Conservation (phyloP, 2,797 vertebrate genomes). For the Sylvilagus floridanus region DNA sequence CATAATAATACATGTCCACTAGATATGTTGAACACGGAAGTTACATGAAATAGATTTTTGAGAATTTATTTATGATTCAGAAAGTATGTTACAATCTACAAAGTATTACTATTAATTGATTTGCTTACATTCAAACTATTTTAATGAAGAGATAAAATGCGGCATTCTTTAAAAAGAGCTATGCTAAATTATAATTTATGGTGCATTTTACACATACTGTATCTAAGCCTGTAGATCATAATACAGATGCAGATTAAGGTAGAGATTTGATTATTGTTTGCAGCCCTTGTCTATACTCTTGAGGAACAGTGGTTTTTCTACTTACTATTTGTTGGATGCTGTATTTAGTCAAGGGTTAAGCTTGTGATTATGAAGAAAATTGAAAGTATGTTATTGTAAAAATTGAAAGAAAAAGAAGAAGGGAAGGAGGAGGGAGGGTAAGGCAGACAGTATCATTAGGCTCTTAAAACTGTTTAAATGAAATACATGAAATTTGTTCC, state of each 20-base stretch:
- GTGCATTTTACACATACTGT: neutral
- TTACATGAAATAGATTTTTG: constrained; percentile 1
- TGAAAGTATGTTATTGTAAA: too few species aligned
- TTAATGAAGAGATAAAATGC: constrained; percentile 35
- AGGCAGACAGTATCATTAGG: too few species aligned
- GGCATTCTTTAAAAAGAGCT: neutral
- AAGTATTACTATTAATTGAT: constrained; percentile 29
- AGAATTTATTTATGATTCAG: constrained; percentile 55
- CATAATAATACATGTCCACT: neutral
- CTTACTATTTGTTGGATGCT: too few species aligned
- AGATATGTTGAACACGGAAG: neutral
- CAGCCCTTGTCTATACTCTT: too few species aligned
- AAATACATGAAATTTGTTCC: too few species aligned
- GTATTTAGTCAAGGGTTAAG: too few species aligned
- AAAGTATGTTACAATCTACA: neutral
- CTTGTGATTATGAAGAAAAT: too few species aligned
- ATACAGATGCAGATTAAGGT: neutral
- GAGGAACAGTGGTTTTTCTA: too few species aligned
- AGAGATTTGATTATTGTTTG: neutral
- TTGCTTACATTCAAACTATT: constrained; percentile 43
- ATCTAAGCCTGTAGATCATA: constrained; percentile 16
- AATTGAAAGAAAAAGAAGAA: too few species aligned
- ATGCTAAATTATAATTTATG: neutral
- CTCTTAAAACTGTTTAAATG: too few species aligned
- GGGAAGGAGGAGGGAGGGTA: too few species aligned